Percentiles rank a stretch among this genome's conserved stretches.
phyloP scores from a whole-genome alignment of 2,113 vertebrate species.

The Strix uralensis region DNA sequence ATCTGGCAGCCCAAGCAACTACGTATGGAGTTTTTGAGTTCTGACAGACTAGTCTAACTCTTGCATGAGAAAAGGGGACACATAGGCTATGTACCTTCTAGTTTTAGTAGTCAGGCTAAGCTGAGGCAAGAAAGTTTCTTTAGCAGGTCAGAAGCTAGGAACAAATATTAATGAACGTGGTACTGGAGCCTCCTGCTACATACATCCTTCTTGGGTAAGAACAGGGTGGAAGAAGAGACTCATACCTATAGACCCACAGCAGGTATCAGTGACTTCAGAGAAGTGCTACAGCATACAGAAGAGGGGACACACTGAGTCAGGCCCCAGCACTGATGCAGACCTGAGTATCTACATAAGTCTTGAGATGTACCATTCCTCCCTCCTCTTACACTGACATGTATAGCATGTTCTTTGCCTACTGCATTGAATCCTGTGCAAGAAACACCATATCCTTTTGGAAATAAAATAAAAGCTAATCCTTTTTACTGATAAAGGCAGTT shows the following conservation, averaged over 20 bases:
- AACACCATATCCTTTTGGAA: background rate
- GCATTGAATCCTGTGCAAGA: background rate
- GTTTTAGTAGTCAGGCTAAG: background rate
- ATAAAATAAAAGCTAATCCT: background rate
- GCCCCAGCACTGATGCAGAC: background rate
- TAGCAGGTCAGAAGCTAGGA: background rate
- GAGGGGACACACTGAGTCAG: background rate
- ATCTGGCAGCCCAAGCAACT: background rate
- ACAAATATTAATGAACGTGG: rapidly evolving
- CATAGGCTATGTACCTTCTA: rapidly evolving
- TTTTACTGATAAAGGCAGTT: background rate
- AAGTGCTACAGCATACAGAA: background rate
- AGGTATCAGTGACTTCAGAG: background rate
- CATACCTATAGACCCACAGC: rapidly evolving
- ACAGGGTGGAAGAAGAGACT: background rate
- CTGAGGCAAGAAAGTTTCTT: background rate
- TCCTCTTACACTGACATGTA: background rate
- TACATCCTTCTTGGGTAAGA: background rate
- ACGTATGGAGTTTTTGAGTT: background rate
- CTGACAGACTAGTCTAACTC: background rate
- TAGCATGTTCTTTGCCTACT: background rate
- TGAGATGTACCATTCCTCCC: background rate
- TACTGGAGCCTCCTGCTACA: background rate
- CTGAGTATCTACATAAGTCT: background rate
- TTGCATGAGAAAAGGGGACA: background rate